Percentiles rank a stretch among this genome's conserved stretches.
Evolutionary conservation across 2,888 invertebrate genomes (phyloP).

Genomic region (Penaeus monodon): DNA sequence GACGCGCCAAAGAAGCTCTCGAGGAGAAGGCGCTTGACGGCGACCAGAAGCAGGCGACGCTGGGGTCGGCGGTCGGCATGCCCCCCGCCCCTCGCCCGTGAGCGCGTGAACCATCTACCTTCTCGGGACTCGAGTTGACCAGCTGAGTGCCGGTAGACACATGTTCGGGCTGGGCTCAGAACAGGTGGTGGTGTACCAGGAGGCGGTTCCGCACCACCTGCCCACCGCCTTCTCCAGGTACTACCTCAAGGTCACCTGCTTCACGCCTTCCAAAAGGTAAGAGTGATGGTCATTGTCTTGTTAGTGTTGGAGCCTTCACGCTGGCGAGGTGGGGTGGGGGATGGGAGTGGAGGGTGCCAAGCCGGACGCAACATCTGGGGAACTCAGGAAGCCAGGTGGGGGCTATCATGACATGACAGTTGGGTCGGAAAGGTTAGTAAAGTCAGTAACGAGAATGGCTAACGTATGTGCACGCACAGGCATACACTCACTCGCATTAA

Average conservation of each 20-base stretch:
- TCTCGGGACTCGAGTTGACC: not conserved
- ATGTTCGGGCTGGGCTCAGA: constrained; percentile 60
- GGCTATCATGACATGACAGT: no score
- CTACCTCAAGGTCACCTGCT: constrained; percentile 62
- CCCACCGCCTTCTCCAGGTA: constrained; percentile 58
- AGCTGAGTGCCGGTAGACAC: not conserved
- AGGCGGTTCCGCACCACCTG: constrained; percentile 61
- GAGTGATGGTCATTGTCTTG: not conserved
- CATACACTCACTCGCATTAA: not conserved
- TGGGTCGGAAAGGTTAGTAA: not conserved
- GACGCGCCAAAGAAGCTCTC: no score
- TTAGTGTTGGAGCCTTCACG: not conserved
- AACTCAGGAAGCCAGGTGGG: no score
- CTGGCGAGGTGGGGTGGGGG: not conserved
- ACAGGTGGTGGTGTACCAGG: constrained; percentile 65
- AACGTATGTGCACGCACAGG: not conserved
- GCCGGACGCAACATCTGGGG: no score
- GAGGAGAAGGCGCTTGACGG: no score
- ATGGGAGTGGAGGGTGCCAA: no score
- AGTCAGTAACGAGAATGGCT: not conserved
- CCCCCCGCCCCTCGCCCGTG: no score
- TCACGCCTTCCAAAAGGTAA: constrained; percentile 35
- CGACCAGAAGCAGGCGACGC: no score
- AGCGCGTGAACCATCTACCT: no score
- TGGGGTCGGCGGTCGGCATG: no score